Percentiles rank a stretch among this genome's conserved stretches.
These are phyloP conservation scores for Coranthus polyacanthus DNA, from an alignment of 2,797 vertebrate genomes.

Conservation along the genomic window DNA sequence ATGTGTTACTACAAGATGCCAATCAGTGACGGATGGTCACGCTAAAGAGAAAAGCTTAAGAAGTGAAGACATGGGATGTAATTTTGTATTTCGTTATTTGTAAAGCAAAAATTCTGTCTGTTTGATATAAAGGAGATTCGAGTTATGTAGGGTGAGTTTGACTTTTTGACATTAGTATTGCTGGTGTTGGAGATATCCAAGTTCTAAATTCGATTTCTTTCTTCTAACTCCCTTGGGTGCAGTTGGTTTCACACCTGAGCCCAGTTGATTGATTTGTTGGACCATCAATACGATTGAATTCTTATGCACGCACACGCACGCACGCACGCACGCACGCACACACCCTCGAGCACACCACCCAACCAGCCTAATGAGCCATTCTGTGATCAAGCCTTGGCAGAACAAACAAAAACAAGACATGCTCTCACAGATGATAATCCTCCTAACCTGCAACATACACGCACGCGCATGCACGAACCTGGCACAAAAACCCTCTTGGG, in stretches of 20 bases:
- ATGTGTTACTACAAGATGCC: conserved; percentile 27
- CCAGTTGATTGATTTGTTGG: conserved; percentile 50
- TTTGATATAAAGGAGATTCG: conserved; percentile 10
- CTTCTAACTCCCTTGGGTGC: neutral
- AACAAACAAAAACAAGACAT: conserved; percentile 62
- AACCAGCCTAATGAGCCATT: conserved; percentile 52
- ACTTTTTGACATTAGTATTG: conserved; percentile 2
- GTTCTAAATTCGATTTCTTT: conserved; percentile 1
- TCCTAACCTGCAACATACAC: conserved; percentile 18
- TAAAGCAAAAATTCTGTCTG: neutral
- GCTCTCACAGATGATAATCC: conserved; percentile 46
- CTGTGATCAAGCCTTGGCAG: conserved; percentile 49
- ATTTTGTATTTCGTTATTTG: neutral
- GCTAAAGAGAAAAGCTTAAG: neutral
- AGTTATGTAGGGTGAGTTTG: conserved; percentile 15
- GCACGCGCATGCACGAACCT: neutral
- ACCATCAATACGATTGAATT: conserved; percentile 55
- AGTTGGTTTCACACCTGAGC: conserved; percentile 51
- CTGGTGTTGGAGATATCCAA: conserved; percentile 1
- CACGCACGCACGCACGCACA: conserved; percentile 5
- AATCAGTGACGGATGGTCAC: conserved; percentile 9
- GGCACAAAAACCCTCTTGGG: neutral
- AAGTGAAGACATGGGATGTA: neutral
- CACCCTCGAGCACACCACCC: conserved; percentile 11
- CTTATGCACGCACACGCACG: conserved; percentile 6